phyloP scores from a whole-genome alignment of 2,797 vertebrate genomes.

The Poeciliopsis presidionis region DNA sequence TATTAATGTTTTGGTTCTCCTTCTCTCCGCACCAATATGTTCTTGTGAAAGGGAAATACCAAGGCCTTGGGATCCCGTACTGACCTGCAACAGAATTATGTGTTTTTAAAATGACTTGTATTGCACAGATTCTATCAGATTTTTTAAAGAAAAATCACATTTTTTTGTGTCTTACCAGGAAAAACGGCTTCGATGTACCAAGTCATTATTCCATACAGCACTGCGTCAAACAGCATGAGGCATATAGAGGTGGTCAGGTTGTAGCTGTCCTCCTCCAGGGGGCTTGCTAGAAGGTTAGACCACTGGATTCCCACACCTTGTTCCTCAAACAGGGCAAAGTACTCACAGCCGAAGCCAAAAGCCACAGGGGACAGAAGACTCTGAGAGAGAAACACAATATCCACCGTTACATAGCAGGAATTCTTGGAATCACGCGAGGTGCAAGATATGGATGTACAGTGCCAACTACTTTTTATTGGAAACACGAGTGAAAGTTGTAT shows the following conservation, averaged over 20 bases:
- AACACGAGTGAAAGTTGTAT: neutral
- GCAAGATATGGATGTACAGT: neutral
- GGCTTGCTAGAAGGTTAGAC: conserved; percentile 92
- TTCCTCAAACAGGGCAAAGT: conserved; percentile 95
- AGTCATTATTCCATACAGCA: conserved; percentile 93
- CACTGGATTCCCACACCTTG: conserved; percentile 97
- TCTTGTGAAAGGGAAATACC: conserved; percentile 95
- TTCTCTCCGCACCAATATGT: conserved; percentile 96
- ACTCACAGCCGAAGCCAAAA: conserved; percentile 96
- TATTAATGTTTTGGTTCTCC: conserved; percentile 74
- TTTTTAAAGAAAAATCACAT: neutral
- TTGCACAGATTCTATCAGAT: neutral
- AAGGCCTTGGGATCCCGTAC: conserved; percentile 93
- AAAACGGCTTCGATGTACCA: conserved; percentile 99
- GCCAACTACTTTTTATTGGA: neutral
- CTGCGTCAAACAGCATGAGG: conserved; percentile 93
- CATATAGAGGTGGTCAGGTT: conserved; percentile 90
- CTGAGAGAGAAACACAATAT: conserved; percentile 69
- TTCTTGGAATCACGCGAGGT: neutral
- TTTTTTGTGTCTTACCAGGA: conserved; percentile 84
- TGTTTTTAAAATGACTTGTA: neutral
- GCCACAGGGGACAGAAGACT: conserved; percentile 96
- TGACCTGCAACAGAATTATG: conserved; percentile 82
- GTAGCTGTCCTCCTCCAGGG: conserved; percentile 90
- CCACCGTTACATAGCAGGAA: neutral